Base-by-base conservation (phyloP, 1,140 invertebrate species). In the Leguminivora glycinivorella region DNA sequence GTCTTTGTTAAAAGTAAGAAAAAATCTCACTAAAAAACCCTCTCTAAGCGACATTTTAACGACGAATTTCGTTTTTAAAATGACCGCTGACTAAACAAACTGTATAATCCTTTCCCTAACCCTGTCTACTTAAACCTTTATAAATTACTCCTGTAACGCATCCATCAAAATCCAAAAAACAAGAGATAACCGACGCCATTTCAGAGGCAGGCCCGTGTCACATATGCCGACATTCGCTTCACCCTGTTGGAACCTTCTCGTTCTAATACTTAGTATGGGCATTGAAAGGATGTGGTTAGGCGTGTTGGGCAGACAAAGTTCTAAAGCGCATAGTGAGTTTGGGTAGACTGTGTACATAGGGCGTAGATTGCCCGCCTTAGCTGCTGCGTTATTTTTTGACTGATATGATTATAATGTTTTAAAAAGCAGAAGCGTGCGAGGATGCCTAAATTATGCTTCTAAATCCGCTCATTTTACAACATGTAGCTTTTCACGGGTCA, bases 141-240 rank as follows among this genome's bases (percentile, higher is more conserved):
- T 31, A 29, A 31, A 63, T 63, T 9, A 3, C n/a, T 63, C 56
- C 24, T 7, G 58, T 63, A 63, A 63, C 56, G 25, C 25, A 60
- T 63, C 58, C 25, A 63, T 63, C 58, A 63, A 17, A 63, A 60
- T 10, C 58, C 58, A 31, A 63, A 63, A 63, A 63, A 63, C 29
- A 63, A 17, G 47, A 52, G 56, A 60, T 60, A 60, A 26, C 56
- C 22, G 24, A 17, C 58, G 26, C 58, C n/a, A n/a, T 63, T 58
- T 58, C 22, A 58, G 29, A 58, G 34, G 14, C 58, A 63, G 25
- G 25, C 58, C 58, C 26, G 7, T 34, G 58, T 63, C 58, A 63
- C 58, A 22, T 26, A 29, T 34, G 25, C 31, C 12, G 26, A 63
- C 58, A 17, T n/a, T 29, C 58, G 6, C 25, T n/a, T 3, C 22